Base-by-base conservation (phyloP, 2,113 vertebrate species). In the Stigmatopora argus region DNA sequence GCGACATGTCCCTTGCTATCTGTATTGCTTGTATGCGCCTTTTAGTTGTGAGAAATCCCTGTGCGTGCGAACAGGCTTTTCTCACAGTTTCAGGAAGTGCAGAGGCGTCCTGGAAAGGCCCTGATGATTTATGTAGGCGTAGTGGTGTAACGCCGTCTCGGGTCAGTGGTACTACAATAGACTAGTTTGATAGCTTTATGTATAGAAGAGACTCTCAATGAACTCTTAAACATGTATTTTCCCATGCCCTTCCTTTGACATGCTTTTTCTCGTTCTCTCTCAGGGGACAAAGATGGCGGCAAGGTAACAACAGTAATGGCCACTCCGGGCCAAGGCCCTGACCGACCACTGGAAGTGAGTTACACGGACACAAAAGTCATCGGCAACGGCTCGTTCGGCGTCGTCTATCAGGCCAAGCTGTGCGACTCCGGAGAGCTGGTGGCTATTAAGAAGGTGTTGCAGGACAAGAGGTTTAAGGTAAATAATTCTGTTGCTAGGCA, bases 401-500 rank as follows among this genome's bases (percentile, higher is more conserved):
- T 98, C 41, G 96, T 99, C 67, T 98, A 99, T 87, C 97, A 99
- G 90, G 97, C 97, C 73, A 98, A 98, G 83, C 95, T 99, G 59
- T 98, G 95, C 57, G 96, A 99, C 92, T 96, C 96, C 9, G 96
- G 96, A 82, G 97, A 99, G 84, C 78, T 99, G 90, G 95, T 99
- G 85, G 97, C 97, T 83, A 98, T 99, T 85, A 99, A 99, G 87
- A 99, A 99, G 88, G 97, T 99, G 77, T 90, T 99, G 67, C 97
- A 99, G 84, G 97, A 99, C 90, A 99, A 98, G 83, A 93, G 97
- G 89, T 99, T 99, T 89, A 99, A 99, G 96, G 96, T 99, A 89
- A 93, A 55, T 18, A 15, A n/a, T 4, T 41, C 38, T 8, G 4
- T 8, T 7, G 38, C 38, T 4, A 41, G 38, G 1, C 38, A 41